Evolutionary conservation across 2,797 vertebrate genomes (phyloP), one percentile per base, ranked within the genome.

Genomic region (Spatula versicolor): DNA sequence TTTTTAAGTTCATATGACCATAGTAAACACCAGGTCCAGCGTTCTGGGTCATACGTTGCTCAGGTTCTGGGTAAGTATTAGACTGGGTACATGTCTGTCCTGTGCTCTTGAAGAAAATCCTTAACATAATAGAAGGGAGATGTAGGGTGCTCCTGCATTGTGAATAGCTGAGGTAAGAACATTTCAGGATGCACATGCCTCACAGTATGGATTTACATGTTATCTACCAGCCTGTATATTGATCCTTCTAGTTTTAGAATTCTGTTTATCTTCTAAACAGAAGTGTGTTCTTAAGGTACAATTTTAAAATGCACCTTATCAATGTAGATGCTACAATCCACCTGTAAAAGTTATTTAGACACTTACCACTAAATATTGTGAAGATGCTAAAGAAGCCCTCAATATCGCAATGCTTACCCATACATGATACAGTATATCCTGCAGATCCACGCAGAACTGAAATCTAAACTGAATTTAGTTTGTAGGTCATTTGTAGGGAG

Each of bases 31-130:
- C 6, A 78, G 21, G 6, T 75, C 19, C n/a, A 39, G 20, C 26
- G 55, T 92, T 71, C 21, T 46, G 25, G 13, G 52, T 68, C n/a
- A 22, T 55, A 14, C 1, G 26, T 39, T 56, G 16, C 13, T 26
- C 30, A 64, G 12, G 5, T 72, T 75, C 45, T 72, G 37, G 83
- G 17, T 35, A 54, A 6, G 2, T 19, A 43, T 22, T 39, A 56
- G 62, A 71, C 19, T 28, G 0, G 0, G 7, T 39, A 6, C 12
- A 5, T 45, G 3, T 21, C 45, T 74, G 14, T 54, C 37, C 37
- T 41, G 8, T 30, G 35, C 11, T 62, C 10, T 21, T 35, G 31
- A 80, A 80, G 31, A 76, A 72, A 89, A 76, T 46, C 55, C 12
- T 68, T 28, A 25, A 1, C 15, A 8, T 56, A 25, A 1, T 63